phyloP scores from a whole-genome alignment of 2,113 vertebrate genomes.

The Silurus asotus region DNA sequence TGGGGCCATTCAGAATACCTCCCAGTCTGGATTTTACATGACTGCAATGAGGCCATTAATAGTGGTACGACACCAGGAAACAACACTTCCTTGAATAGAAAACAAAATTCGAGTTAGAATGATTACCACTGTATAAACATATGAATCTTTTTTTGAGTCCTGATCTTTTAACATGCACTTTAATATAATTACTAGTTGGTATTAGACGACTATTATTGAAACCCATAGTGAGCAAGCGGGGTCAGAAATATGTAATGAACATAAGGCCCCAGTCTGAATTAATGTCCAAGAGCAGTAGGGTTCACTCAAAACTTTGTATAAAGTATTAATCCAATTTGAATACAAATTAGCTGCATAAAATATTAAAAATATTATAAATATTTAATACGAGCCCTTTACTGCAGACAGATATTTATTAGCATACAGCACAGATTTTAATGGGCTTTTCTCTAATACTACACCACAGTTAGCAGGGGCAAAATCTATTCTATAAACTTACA shows the following conservation, averaged over 20 bases:
- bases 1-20: not conserved
- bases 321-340: constrained; percentile 79
- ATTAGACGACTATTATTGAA: not conserved
- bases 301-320: constrained; percentile 73
- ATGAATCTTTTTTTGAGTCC: not conserved
- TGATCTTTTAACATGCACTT: not conserved
- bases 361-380: constrained; percentile 73
- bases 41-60: not conserved
- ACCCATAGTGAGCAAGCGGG: not conserved
- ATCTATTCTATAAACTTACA: constrained; percentile 38
- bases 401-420: constrained; percentile 67
- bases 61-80: not conserved
- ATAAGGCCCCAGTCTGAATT: constrained; percentile 56
- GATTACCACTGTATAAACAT: not conserved
- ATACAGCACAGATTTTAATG: constrained; percentile 66
- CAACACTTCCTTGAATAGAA: not conserved
- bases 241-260: constrained; percentile 33
- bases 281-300: constrained; percentile 65
- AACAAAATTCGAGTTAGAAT: not conserved
- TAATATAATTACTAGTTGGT: not conserved
- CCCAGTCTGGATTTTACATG: not conserved
- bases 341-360: constrained; percentile 75
- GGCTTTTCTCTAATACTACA: constrained; percentile 45
- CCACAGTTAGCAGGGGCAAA: constrained; percentile 58
- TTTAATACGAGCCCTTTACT: constrained; percentile 76